Evolutionary conservation across 2,797 vertebrate species (phyloP), one percentile per base, ranked within the genome.

Genomic region (Dromococcyx pavoninus): DNA sequence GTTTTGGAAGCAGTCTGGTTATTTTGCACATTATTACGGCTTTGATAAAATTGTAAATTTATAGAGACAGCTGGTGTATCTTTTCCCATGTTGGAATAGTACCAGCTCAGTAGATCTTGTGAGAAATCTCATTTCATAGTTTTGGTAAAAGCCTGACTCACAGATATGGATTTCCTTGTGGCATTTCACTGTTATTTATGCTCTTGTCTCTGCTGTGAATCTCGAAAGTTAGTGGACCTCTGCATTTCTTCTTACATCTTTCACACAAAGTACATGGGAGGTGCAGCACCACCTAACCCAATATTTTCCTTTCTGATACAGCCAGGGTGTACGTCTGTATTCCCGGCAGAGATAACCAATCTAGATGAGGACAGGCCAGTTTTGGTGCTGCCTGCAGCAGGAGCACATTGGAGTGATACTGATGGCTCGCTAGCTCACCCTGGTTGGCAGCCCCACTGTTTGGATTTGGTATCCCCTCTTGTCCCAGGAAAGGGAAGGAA

Each of bases 1-100:
- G 50, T 76, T 91, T 73, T 72, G 48, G 92, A 95, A 87, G 73
- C 87, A 86, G 43, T 76, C 72, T 93, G 91, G 51, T n/a, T 92
- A 85, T 92, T 93, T 91, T 76, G 43, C 84, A 70, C 56, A 43
- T 76, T 57, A 81, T 92, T 73, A 43, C 10, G 64, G 28, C 54
- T 92, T 86, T 66, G 73, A 73, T 88, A 66, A 86, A 95, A 84
- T 17, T 21, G 58, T 62, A 25, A 58, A 46, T 86, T 75, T 84
- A 44, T 39, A 51, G 28, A 75, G 78, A 57, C 79, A 94, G 93
- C 79, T 88, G 82, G 58, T 89, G 13, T 78, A 28, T 83, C 66
- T 91, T 85, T 89, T 79, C 67, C 50, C 2, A 2, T 16, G 8
- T 21, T 89, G 76, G 90, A 91, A 43, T 11, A 54, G 77, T 64